phyloP scores from a whole-genome alignment of 2,888 invertebrate species.

The Drosophila mimica region DNA sequence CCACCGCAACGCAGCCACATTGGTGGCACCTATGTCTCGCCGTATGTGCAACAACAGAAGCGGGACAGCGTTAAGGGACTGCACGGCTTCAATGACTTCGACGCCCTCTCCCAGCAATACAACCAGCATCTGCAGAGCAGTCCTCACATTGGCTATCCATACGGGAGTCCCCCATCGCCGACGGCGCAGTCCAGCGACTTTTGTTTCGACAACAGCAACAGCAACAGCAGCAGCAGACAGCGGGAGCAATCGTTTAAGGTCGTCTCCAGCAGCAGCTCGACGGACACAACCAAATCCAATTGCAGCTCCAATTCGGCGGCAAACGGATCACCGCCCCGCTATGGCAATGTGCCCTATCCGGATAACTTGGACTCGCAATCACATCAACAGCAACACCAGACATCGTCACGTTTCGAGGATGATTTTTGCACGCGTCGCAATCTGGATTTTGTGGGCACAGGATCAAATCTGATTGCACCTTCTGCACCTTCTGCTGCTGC shows the following conservation, averaged over 20 bases:
- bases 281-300: constrained; percentile 56
- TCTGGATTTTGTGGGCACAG: constrained; percentile 58
- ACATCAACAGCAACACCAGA: constrained; percentile 4
- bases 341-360: constrained; percentile 33
- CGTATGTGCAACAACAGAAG: constrained; percentile 81
- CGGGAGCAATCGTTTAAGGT: constrained; percentile 37
- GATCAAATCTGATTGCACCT: constrained; percentile 10
- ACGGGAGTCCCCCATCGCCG: constrained; percentile 84
- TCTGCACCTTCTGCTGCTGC: constrained; percentile 10
- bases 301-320: constrained; percentile 46
- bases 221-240: constrained; percentile 34
- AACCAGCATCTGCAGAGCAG: constrained; percentile 82
- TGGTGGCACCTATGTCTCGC: constrained; percentile 66
- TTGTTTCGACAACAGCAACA: constrained; percentile 72
- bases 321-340: constrained; percentile 53
- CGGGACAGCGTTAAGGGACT: constrained; percentile 82
- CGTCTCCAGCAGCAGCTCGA: constrained; percentile 34
- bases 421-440: constrained; percentile 82
- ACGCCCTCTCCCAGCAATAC: constrained; percentile 84
- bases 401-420: constrained; percentile 82
- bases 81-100: constrained; percentile 85
- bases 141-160: constrained; percentile 84
- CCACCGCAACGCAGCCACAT: constrained; percentile 34
- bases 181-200: constrained; percentile 82
- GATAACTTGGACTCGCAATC: constrained; percentile 27